phyloP scores from a whole-genome alignment of 2,113 vertebrate genomes.

The Halcyon malimbica region DNA sequence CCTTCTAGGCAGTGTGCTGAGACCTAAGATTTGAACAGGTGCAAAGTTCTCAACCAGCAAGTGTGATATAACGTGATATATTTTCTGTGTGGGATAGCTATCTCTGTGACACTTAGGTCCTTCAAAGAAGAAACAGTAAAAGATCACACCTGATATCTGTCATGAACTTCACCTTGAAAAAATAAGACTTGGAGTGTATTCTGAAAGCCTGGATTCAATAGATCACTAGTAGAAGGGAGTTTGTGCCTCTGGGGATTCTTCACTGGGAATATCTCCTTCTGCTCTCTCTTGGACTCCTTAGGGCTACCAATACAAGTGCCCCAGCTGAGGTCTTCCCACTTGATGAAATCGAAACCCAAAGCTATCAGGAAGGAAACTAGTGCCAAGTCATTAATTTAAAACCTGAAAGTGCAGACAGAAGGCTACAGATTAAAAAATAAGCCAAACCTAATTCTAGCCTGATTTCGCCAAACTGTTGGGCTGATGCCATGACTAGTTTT shows the following conservation, averaged over 20 bases:
- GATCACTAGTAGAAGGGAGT: background rate
- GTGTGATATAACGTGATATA: background rate
- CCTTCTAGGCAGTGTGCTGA: background rate
- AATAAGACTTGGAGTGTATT: background rate
- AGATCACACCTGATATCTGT: background rate
- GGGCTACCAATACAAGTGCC: background rate
- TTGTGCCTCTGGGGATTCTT: background rate
- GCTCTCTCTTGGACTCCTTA: background rate
- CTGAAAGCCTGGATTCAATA: background rate
- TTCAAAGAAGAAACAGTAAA: background rate
- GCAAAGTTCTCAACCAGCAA: background rate
- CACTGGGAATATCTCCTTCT: background rate
- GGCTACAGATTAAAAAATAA: background rate
- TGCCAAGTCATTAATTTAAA: background rate
- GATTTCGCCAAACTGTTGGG: background rate
- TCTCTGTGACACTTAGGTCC: background rate
- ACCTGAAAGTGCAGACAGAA: background rate
- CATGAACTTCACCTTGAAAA: background rate
- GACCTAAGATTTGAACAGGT: background rate
- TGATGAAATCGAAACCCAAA: background rate
- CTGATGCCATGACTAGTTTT: background rate
- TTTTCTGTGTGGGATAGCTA: background rate
- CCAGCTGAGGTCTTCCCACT: background rate
- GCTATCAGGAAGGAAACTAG: background rate
- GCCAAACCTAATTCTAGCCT: background rate